Evolutionary conservation across 2,888 invertebrate genomes (phyloP).

Genomic region (Hypena proboscidalis): DNA sequence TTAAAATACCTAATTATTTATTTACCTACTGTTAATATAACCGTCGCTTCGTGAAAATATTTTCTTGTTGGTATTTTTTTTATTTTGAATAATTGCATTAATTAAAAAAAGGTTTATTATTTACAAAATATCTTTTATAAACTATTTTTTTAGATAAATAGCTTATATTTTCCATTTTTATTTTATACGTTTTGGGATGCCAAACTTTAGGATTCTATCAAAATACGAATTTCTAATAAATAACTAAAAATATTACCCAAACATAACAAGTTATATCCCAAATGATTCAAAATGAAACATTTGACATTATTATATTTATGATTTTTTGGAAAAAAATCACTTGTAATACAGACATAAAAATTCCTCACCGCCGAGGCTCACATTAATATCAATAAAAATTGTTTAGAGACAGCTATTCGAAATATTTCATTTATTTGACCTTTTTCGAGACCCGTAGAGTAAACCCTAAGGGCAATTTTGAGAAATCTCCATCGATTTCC

Average conservation of each 20-base stretch:
- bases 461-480: conserved; percentile 30
- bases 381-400: conserved; percentile 23
- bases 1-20: too few species aligned
- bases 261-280: conserved; percentile 2
- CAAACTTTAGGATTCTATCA: conserved; percentile 29
- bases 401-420: conserved; percentile 6
- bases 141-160: neutral
- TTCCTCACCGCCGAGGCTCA: neutral
- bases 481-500: conserved; percentile 45
- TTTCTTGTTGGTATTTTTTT: too few species aligned
- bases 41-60: too few species aligned
- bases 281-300: conserved; percentile 35
- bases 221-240: conserved; percentile 14
- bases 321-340: conserved; percentile 8
- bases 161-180: neutral
- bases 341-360: neutral
- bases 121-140: neutral
- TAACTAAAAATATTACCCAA: conserved; percentile 4
- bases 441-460: conserved; percentile 11
- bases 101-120: neutral
- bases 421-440: conserved; percentile 26
- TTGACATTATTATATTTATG: neutral
- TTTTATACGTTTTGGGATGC: neutral
- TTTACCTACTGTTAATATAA: too few species aligned
- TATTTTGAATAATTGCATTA: neutral